Base-by-base conservation (phyloP, 1,140 invertebrate genomes). In the Brachionus calyciflorus region DNA sequence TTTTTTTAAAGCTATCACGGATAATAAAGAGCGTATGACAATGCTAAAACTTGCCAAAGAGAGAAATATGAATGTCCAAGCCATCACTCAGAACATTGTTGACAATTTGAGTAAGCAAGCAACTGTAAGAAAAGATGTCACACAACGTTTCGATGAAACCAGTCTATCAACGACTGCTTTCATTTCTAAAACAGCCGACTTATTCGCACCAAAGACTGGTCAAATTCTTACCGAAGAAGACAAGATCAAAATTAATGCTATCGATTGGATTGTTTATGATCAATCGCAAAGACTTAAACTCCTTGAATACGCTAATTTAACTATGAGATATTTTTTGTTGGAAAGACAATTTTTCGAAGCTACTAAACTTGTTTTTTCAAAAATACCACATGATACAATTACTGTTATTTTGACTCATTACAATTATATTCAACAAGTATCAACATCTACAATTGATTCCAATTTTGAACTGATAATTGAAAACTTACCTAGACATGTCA, bases 251-350 rank as follows among this genome's bases (percentile, higher is more conserved):
- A 93, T 94, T 60, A 89, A 90, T 60, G 90, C 92, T 1, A 85
- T 97, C 2, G 93, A 96, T 81, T 96, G 93, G 92, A 82, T 96
- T 1, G 88, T 90, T 9, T 91, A 93, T 81, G 90, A 93, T 82
- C 86, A 88, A 4, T 87, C 88, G 49, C 93, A 95, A 83, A 84
- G 91, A 48, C 85, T 89, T 46, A 93, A 95, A 84, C 89, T 91
- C 10, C 81, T 96, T 3, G 90, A 89, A 86, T 90, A 95, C 81
- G 90, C 90, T 1, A 96, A 96, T 87, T 90, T 91, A n/a, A 88
- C 96, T 78, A 91, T 95, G 80, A 89, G 93, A 77, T 88, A 88
- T 49, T 95, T 95, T 82, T 82, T 94, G 57, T 88, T 84, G 84
- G 81, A 79, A 79, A 79, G 49, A 51, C 65, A 65, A 68, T 82